Percentiles rank a stretch among this genome's conserved stretches.
Conservation (phyloP, 2,888 invertebrate species). For the Chloromyia formosa region DNA sequence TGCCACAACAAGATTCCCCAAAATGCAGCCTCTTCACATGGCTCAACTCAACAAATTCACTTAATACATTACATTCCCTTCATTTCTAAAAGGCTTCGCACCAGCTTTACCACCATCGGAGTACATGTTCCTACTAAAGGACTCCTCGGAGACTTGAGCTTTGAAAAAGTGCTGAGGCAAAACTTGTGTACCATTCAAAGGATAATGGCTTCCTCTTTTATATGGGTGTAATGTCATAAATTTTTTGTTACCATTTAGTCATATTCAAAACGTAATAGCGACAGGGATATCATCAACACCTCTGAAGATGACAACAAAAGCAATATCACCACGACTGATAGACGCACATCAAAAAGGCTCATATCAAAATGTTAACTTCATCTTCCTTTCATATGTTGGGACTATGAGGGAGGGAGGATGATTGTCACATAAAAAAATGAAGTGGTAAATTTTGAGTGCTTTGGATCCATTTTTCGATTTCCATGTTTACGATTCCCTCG, state of each 20-base stretch:
- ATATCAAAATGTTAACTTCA: conserved; percentile 1
- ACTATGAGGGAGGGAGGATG: neutral
- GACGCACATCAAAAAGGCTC: neutral
- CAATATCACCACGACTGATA: neutral
- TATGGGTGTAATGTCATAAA: conserved; percentile 26
- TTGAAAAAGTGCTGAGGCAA: neutral
- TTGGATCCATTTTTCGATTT: neutral
- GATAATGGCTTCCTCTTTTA: conserved; percentile 30
- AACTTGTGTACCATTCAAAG: conserved; percentile 28
- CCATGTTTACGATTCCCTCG: neutral
- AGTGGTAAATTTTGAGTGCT: conserved; percentile 27
- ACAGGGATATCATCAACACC: conserved; percentile 2
- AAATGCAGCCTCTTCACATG: too few species aligned
- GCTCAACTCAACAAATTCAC: too few species aligned
- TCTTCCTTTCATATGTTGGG: neutral
- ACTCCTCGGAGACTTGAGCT: too few species aligned
- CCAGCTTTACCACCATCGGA: too few species aligned
- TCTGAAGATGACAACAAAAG: neutral
- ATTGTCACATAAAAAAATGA: conserved; percentile 18
- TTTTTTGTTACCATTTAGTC: conserved; percentile 11
- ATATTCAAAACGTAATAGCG: neutral
- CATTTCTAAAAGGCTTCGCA: too few species aligned
- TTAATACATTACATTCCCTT: too few species aligned
- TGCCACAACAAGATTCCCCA: too few species aligned
- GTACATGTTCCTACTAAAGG: too few species aligned